A percentile compares a stretch with the other conserved stretches of the same genome.
These are phyloP conservation scores for Poeciliopsis retropinna DNA, from an alignment of 2,113 vertebrate genomes.

Conservation along the genomic window DNA sequence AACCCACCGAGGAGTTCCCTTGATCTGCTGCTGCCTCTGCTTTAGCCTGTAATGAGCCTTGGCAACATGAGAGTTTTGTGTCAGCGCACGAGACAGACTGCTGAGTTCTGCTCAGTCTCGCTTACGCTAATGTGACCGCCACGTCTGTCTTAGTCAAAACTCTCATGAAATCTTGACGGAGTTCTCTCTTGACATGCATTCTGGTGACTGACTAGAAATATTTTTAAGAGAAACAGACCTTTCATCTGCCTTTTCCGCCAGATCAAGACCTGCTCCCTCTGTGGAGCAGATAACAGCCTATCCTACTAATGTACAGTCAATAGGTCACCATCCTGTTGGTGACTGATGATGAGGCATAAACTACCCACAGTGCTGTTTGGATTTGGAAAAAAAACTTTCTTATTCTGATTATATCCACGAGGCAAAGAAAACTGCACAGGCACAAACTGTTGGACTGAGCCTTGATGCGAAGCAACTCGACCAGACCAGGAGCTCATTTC, in stretches of 20 bases:
- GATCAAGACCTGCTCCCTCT: conserved; percentile 37
- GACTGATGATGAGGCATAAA: conserved; percentile 19
- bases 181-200: conserved; percentile 12
- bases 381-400: conserved; percentile 7
- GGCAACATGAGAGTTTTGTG: conserved; percentile 61
- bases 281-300: conserved; percentile 11
- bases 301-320: conserved; percentile 18
- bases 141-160: background rate
- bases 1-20: conserved; percentile 64
- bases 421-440: conserved; percentile 27
- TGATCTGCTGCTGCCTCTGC: conserved; percentile 66
- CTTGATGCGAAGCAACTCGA: conserved; percentile 23
- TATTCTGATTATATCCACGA: conserved; percentile 13
- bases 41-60: conserved; percentile 64
- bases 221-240: background rate
- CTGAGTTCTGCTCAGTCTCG: conserved; percentile 22
- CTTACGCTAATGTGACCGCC: conserved; percentile 23
- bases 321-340: conserved; percentile 34
- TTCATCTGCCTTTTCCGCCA: conserved; percentile 17
- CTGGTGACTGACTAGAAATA: background rate
- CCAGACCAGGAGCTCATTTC: conserved; percentile 30
- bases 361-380: conserved; percentile 22
- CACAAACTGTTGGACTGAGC: conserved; percentile 11
- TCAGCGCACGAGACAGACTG: conserved; percentile 12
- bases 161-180: conserved; percentile 10